Evolutionary conservation across 2,888 invertebrate species (phyloP).

Genomic region (Monoplex corrugatus): DNA sequence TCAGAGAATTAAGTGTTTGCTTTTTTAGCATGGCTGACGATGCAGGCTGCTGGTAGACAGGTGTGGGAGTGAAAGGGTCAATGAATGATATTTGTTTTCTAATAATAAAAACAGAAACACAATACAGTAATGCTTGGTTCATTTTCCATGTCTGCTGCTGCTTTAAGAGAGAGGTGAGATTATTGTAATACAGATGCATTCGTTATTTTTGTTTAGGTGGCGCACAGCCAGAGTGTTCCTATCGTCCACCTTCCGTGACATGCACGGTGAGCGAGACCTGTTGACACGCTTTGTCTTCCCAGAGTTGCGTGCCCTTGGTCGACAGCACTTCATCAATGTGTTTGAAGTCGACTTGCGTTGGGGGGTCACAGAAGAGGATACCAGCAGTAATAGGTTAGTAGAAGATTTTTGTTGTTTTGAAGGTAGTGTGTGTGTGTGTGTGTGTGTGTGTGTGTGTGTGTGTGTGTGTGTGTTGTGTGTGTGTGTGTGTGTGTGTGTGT

Average conservation of each 20-base stretch:
- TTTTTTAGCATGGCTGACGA: too few relatives aligned
- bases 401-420: neutral
- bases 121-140: too few relatives aligned
- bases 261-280: slow-evolving; percentile 83
- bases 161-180: too few relatives aligned
- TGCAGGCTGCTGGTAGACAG: too few relatives aligned
- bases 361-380: slow-evolving; percentile 82
- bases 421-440: neutral
- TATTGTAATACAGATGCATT: too few relatives aligned
- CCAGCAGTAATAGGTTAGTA: slow-evolving; percentile 75
- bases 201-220: slow-evolving; percentile 76
- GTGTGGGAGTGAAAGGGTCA: too few relatives aligned
- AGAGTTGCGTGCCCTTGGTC: slow-evolving; percentile 80
- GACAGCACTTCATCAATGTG: slow-evolving; percentile 78
- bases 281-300: slow-evolving; percentile 82
- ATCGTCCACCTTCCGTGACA: slow-evolving; percentile 83
- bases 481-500: neutral
- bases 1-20: too few relatives aligned
- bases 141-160: too few relatives aligned
- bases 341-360: slow-evolving; percentile 83
- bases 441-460: neutral
- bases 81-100: too few relatives aligned
- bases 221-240: slow-evolving; percentile 82
- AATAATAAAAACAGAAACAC: too few relatives aligned
- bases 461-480: neutral